phyloP scores from a whole-genome alignment of 2,113 vertebrate genomes.

The Tragelaphus buxtoni region DNA sequence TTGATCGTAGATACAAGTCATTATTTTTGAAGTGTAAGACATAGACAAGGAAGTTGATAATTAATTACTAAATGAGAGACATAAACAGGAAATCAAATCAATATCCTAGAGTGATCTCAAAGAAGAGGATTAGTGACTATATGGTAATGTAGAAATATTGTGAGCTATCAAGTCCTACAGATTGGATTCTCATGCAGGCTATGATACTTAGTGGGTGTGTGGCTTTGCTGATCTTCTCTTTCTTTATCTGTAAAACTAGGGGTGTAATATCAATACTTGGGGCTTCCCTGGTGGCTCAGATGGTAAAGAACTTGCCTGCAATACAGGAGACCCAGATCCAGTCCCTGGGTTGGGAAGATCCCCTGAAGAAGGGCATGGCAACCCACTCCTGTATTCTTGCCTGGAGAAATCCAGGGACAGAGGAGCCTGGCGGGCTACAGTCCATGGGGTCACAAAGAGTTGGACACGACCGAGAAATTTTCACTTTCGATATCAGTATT shows the following conservation, averaged over 20 bases:
- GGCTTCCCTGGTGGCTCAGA: not conserved
- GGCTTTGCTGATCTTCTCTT: not conserved
- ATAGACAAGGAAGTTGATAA: not conserved
- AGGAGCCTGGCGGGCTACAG: not conserved
- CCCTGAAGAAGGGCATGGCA: not conserved
- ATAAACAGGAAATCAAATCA: not conserved
- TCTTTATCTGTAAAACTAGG: not conserved
- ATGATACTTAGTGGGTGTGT: not conserved
- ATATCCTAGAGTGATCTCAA: not conserved
- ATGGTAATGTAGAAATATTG: not conserved
- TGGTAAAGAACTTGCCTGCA: not conserved
- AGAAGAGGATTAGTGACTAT: not conserved
- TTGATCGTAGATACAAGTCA: not conserved
- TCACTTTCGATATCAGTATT: not conserved
- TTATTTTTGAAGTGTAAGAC: not conserved
- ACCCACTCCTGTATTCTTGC: not conserved
- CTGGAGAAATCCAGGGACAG: not conserved
- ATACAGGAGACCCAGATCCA: fast-evolving
- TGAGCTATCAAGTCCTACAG: not conserved
- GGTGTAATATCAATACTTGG: not conserved
- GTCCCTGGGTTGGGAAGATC: not conserved
- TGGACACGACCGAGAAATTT: not conserved
- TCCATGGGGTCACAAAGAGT: not conserved
- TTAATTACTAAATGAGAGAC: not conserved
- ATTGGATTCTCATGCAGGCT: not conserved